Evolutionary conservation across 2,888 invertebrate genomes (phyloP), one percentile per base, ranked within the genome.

Genomic region (Drosophila maculinotata): DNA sequence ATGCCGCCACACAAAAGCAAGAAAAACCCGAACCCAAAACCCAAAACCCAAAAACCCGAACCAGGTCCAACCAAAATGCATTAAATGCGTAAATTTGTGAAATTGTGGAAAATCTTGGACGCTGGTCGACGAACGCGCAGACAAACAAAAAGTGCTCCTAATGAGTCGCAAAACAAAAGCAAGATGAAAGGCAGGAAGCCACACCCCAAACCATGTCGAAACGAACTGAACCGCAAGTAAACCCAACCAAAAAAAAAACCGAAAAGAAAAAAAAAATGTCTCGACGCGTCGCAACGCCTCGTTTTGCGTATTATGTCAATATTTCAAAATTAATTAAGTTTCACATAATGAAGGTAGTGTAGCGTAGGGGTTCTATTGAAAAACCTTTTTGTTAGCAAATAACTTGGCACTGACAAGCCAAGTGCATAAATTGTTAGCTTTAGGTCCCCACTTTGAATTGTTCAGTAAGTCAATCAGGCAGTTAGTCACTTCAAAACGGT

Each of bases 291-390:
- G 30, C 12, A 36, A 25, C 30, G 47, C 23, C 7, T 44, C 42
- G 38, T 41, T 53, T 64, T 65, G 53, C 51, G 28, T 47, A 35
- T 59, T 66, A 54, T 63, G 66, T 69, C 69, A 76, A 76, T 79
- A 73, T 73, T 69, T 67, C 63, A 74, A 77, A 81, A 78, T 81
- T 74, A 83, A 84, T 83, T 84, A 84, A 78, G 66, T 84, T 82
- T 76, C 72, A 71, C 14, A 57, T 57, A 70, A 68, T 65, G 57
- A 63, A 47, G 59, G 44, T 33, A 53, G 9, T 6, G 23, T 30
- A 14, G 25, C 20, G 15, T 38, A 47, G 48, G 58, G 60, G 51
- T 58, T 36, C 49, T 58, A 66, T 62, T 66, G 36, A 53, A 66
- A 56, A 71, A 62, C 39, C 52, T 49, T 54, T 47, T 47, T 36